Evolutionary conservation across 1,140 invertebrate species (phyloP), one percentile per base, ranked within the genome.

Genomic region (Chrysomallon squamiferum): DNA sequence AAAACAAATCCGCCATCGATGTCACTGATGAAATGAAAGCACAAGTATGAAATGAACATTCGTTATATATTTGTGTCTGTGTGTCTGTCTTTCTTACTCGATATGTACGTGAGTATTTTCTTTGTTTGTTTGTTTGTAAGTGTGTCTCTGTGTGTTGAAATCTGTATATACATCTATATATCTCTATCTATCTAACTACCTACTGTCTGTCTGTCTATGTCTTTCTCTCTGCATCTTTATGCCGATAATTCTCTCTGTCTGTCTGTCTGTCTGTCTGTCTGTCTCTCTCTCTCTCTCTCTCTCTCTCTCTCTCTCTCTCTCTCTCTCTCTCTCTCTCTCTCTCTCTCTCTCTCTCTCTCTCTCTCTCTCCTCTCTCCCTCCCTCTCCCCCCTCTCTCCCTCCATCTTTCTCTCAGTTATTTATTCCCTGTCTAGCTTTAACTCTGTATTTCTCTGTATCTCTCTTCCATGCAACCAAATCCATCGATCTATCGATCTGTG

Each of bases 11-110:
- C 3, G 67, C 61, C 11, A 58, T 79, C 9, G 79, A 81, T 49
- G 76, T 81, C 15, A 79, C 77, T 3, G 91, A 91, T 0, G 88
- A 90, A 15, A 91, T 92, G 71, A 87, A 90, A 20, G 86, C 90
- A 43, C 86, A 92, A 7, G 93, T 96, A 83, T 89, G 93, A 59
- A 15, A 9, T 1, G 3, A 9, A 60, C n/a, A 41, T 43, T 20
- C 27, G 7, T n/a, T n/a, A n/a, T n/a, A n/a, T n/a, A n/a, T n/a
- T n/a, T n/a, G n/a, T 7, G 33, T 30, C 33, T 7, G 13, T 22
- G 29, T 58, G 9, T 13, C 22, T 58, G 25, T 6, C 13, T 6
- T 30, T 58, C 25, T 29, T 13, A 29, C 3, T 15, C 6, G 5
- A 13, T 4, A 18, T 4, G 30, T 7, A 59, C 18, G 30, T 22